These are phyloP conservation scores for Hermaeophaga mercurialis DNA, from an alignment of 2,888 invertebrate species.

Conservation along the genomic window DNA sequence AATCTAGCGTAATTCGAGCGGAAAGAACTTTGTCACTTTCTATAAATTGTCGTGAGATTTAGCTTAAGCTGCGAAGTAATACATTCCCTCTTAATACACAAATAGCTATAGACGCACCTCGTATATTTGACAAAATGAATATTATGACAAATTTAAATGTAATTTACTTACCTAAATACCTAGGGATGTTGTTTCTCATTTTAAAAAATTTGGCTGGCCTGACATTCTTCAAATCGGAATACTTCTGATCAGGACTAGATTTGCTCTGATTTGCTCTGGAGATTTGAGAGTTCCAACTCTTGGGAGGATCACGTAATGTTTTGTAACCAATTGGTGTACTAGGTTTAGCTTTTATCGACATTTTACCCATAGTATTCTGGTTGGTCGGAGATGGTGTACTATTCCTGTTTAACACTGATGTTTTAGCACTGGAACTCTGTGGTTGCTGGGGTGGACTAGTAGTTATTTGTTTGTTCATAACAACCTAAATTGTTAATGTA, in stretches of 20 bases:
- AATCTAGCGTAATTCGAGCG: too few relatives aligned
- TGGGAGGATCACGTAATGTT: conserved; percentile 64
- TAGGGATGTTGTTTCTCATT: conserved; percentile 61
- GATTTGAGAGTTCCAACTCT: conserved; percentile 66
- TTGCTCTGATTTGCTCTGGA: conserved; percentile 58
- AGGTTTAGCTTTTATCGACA: conserved; percentile 47
- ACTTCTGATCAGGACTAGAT: conserved; percentile 36
- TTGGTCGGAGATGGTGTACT: conserved; percentile 20
- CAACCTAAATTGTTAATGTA: neutral
- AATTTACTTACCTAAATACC: conserved; percentile 52
- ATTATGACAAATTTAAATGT: neutral
- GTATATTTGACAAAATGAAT: too few relatives aligned
- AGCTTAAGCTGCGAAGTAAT: too few relatives aligned
- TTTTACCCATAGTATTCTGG: conserved; percentile 27
- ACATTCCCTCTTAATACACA: too few relatives aligned
- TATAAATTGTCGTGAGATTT: too few relatives aligned
- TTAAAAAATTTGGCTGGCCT: conserved; percentile 65
- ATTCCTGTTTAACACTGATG: conserved; percentile 39
- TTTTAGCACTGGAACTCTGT: conserved; percentile 51
- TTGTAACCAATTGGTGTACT: conserved; percentile 61
- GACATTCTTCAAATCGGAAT: conserved; percentile 49
- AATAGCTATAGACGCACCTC: too few relatives aligned
- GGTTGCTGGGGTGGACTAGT: conserved; percentile 15
- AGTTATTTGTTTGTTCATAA: neutral
- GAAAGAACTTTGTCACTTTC: too few relatives aligned